Percentiles rank a stretch among this genome's conserved stretches.
Evolutionary conservation across 2,113 vertebrate species (phyloP).

Genomic region (Indicator indicator): DNA sequence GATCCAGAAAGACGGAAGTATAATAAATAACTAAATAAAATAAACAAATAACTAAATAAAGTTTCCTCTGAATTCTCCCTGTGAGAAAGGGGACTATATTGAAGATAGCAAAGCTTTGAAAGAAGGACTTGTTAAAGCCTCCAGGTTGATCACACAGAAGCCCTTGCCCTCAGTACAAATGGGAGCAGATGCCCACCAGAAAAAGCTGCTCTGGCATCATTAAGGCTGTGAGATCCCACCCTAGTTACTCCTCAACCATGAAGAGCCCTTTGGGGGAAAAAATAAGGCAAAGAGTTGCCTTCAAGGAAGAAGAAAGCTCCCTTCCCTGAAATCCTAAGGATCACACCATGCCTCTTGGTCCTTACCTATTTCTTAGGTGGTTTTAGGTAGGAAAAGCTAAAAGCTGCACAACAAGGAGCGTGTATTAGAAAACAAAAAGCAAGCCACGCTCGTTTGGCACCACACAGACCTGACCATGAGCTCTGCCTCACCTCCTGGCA

Average conservation of each 20-base stretch:
- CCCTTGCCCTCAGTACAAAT: not conserved
- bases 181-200: not conserved
- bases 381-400: not conserved
- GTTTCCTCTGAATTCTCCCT: not conserved
- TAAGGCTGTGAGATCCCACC: not conserved
- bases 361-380: not conserved
- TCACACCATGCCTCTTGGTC: not conserved
- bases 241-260: not conserved
- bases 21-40: not conserved
- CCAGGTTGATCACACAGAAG: not conserved
- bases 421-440: not conserved
- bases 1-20: not conserved
- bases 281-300: not conserved
- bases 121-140: not conserved
- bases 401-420: not conserved
- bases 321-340: not conserved
- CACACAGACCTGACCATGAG: not conserved
- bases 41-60: not conserved
- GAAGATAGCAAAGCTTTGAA: not conserved
- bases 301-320: not conserved
- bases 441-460: not conserved
- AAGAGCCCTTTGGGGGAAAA: not conserved
- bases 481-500: not conserved
- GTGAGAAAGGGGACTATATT: accelerated
- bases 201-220: not conserved